Conservation (phyloP, 92 coral and sea anemone species). For the Bergia sp. region DNA sequence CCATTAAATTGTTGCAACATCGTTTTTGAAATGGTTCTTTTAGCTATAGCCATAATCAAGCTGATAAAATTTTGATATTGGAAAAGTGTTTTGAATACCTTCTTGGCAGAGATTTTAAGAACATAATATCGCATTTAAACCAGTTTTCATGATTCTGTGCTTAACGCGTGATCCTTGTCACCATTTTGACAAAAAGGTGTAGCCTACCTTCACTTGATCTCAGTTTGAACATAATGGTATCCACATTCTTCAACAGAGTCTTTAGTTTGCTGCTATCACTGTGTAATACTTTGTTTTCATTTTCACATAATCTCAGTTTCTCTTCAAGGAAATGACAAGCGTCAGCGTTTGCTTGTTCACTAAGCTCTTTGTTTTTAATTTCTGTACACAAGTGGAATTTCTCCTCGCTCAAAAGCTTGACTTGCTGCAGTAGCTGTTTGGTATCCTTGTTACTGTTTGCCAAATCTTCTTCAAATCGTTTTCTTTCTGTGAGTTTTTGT, state of each 20-base stretch:
- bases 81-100: too few relatives aligned
- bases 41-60: too few relatives aligned
- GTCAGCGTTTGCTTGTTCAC: background rate
- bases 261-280: slow-evolving; percentile 25
- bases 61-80: too few relatives aligned
- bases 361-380: slow-evolving; percentile 21
- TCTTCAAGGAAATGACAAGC: slow-evolving; percentile 24
- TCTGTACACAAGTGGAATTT: slow-evolving; percentile 28
- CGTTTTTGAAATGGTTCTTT: too few relatives aligned
- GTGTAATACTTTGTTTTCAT: slow-evolving; percentile 11
- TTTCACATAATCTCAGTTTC: slow-evolving; percentile 2
- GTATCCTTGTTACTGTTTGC: background rate
- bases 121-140: too few relatives aligned
- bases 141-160: too few relatives aligned
- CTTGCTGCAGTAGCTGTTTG: slow-evolving; percentile 22
- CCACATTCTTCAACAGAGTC: slow-evolving; percentile 6
- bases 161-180: too few relatives aligned
- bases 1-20: too few relatives aligned
- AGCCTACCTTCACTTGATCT: slow-evolving; percentile 37
- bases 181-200: too few relatives aligned
- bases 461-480: slow-evolving; percentile 13
- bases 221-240: slow-evolving; percentile 18
- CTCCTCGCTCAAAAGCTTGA: slow-evolving; percentile 21
- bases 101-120: too few relatives aligned
- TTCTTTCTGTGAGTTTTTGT: slow-evolving; percentile 17